A percentile compares a stretch with the other conserved stretches of the same genome.
Conservation (phyloP, 2,113 vertebrate species). For the Anarrhichthys ocellatus region DNA sequence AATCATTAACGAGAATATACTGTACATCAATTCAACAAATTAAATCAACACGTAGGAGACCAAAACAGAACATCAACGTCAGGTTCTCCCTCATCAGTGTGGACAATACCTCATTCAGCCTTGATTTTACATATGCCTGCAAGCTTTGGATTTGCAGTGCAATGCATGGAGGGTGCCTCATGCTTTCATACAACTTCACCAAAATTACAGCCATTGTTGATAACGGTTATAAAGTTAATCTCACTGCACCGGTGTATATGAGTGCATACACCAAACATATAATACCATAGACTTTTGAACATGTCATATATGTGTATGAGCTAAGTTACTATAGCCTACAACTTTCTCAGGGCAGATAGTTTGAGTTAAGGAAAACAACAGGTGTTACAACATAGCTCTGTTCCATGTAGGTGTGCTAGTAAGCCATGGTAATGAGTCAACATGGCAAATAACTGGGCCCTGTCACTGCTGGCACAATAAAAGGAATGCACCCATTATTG, state of each 20-base stretch:
- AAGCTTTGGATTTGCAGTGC: neutral
- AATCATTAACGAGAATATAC: neutral
- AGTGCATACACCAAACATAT: neutral
- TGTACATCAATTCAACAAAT: neutral
- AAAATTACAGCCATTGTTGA: neutral
- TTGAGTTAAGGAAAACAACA: constrained; percentile 1
- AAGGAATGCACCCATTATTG: neutral
- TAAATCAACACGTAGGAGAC: neutral
- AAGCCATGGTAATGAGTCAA: neutral
- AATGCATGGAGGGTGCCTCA: neutral
- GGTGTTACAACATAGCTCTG: neutral
- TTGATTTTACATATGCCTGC: neutral
- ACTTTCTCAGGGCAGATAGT: neutral
- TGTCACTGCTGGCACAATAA: neutral
- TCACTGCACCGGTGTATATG: neutral
- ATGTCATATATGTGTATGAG: neutral
- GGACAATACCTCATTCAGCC: neutral
- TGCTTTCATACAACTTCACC: neutral
- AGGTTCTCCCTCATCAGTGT: neutral
- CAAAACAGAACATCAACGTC: neutral
- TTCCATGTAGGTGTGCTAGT: neutral
- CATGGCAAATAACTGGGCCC: neutral
- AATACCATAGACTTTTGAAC: neutral
- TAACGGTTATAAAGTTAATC: neutral
- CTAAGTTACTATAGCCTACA: neutral